Evolutionary conservation across 1,140 invertebrate species (phyloP).

Genomic region (Parasteatoda tepidariorum): DNA sequence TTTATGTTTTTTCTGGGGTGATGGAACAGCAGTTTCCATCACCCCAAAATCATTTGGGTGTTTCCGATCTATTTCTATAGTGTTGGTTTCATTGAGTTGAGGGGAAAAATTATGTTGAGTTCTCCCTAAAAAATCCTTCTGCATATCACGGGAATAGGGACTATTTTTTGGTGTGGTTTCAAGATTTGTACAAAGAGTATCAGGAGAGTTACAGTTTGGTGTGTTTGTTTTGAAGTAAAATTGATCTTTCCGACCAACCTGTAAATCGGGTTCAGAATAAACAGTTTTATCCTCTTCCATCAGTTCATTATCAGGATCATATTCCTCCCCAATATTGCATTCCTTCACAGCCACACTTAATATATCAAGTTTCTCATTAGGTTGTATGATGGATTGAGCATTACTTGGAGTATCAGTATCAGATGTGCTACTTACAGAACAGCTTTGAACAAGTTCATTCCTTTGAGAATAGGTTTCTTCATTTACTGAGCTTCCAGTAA

Average conservation of each 20-base stretch:
- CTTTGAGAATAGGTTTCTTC: not conserved
- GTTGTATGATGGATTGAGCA: not conserved
- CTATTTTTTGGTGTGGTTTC: not conserved
- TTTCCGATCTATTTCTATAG: not conserved
- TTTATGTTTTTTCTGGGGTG: not conserved
- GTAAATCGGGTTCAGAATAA: no score
- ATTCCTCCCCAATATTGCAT: conserved; percentile 38
- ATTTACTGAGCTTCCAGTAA: not conserved
- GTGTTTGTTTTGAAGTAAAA: not conserved
- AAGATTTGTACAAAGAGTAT: not conserved
- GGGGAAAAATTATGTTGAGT: not conserved
- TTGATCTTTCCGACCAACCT: no score
- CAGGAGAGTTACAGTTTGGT: not conserved
- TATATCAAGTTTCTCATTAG: conserved; percentile 25
- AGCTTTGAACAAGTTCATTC: not conserved
- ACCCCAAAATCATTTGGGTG: not conserved
- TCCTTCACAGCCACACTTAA: conserved; percentile 38
- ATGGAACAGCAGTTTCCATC: not conserved
- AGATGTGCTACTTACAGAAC: conserved; percentile 2
- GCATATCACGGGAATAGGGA: not conserved
- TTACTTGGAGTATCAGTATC: not conserved
- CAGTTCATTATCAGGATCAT: not conserved
- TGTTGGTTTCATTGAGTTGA: not conserved
- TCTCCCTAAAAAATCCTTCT: not conserved
- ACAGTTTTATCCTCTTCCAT: not conserved